A percentile compares a stretch with the other conserved stretches of the same genome.
phyloP scores from a whole-genome alignment of 2,113 vertebrate species.

The Chaetodon auriga region DNA sequence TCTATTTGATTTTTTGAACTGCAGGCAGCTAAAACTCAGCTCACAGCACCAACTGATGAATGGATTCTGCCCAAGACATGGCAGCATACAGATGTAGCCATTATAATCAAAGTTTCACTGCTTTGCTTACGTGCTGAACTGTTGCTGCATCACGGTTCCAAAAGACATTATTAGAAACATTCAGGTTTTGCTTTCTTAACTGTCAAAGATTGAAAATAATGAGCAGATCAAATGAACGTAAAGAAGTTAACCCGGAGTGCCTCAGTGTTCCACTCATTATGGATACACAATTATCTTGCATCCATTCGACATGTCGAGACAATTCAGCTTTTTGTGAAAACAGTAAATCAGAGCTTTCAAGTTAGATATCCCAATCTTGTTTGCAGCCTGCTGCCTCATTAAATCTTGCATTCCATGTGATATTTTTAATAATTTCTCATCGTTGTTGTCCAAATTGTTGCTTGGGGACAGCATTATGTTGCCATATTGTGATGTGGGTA shows the following conservation, averaged over 20 bases:
- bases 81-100: conserved; percentile 25
- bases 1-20: conserved; percentile 40
- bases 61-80: conserved; percentile 36
- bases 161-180: background rate
- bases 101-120: conserved; percentile 13
- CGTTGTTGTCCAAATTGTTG: no score
- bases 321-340: background rate
- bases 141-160: conserved; percentile 1
- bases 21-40: conserved; percentile 14
- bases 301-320: background rate
- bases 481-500: no score
- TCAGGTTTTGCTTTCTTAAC: background rate
- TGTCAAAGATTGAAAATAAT: background rate
- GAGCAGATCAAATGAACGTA: background rate
- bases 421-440: background rate
- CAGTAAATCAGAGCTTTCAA: background rate
- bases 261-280: background rate
- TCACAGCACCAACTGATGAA: conserved; percentile 36
- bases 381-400: background rate
- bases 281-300: background rate
- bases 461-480: no score
- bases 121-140: conserved; percentile 11
- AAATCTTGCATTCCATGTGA: background rate
- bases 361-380: no score
- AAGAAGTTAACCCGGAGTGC: background rate